phyloP scores from a whole-genome alignment of 2,113 vertebrate species.

The Ceyx margarethae region DNA sequence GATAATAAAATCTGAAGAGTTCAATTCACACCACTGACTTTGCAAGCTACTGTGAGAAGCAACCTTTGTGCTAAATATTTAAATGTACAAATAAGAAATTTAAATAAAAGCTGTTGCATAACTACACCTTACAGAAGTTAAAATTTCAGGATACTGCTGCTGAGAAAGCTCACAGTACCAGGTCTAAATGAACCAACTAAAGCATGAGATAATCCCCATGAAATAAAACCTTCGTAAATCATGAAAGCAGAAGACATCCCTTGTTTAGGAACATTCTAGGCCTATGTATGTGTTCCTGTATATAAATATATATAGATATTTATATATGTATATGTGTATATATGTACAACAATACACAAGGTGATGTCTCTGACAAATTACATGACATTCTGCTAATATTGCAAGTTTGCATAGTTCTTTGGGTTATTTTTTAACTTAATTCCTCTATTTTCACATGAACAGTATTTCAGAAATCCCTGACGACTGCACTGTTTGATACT shows the following conservation, averaged over 20 bases:
- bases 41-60: background rate
- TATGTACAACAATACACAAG: background rate
- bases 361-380: background rate
- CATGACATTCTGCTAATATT: background rate
- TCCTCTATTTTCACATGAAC: background rate
- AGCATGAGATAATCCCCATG: background rate
- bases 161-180: background rate
- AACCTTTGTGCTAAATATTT: background rate
- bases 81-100: background rate
- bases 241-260: background rate
- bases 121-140: background rate
- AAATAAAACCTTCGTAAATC: background rate
- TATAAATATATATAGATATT: no score
- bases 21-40: background rate
- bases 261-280: background rate
- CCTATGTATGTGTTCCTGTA: background rate
- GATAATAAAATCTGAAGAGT: background rate
- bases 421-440: slow-evolving; percentile 5
- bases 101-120: background rate
- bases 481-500: slow-evolving; percentile 2
- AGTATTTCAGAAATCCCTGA: background rate
- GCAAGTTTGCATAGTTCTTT: background rate
- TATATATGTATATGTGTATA: no score
- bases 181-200: background rate
- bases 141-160: background rate